Evolutionary conservation across 2,888 invertebrate species (phyloP), one percentile per base, ranked within the genome.

Genomic region (Aphrophora alni): DNA sequence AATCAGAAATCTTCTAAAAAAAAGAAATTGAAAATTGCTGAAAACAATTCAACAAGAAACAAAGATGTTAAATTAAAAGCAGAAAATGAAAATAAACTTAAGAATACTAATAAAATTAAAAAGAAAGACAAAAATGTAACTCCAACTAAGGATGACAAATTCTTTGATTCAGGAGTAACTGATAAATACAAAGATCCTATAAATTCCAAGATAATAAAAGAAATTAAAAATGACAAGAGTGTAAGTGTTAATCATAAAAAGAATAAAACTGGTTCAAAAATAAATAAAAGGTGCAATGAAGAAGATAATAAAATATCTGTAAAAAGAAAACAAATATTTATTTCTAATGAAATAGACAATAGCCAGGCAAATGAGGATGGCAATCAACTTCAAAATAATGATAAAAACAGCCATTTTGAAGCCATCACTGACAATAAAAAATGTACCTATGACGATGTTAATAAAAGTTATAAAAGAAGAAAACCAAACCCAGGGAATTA

Each of bases 401-500:
- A 33, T 33, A 33, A 33, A 33, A 8, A 5, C 33, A 33, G 33
- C 33, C 3, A 3, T 33, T 33, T 8, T 33, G 33, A 33, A 33
- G 33, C 33, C 8, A 33, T 8, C 3, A 33, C 5, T 33, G 8
- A 33, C 5, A 33, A 33, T 33, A 33, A 33, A 33, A 33, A 33
- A 33, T 8, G 8, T 33, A 33, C 3, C 3, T 8, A 5, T 33
- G 8, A 5, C 8, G 21, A 78, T 70, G 33, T 24, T 10, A 33
- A 81, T 71, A 72, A 81, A 76, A 69, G 24, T 38, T 79, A 83
- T 79, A 80, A 68, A 81, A 51, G 77, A 80, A 51, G 25, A 73
- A 69, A 17, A 78, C 38, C 10, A 72, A 71, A 26, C 80, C 75
- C 59, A 59, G 59, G 59, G 21, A 59, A 59, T 59, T 89, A 90